Evolutionary conservation across 2,113 vertebrate genomes (phyloP), one percentile per base, ranked within the genome.

Genomic region (Neogale vison): DNA sequence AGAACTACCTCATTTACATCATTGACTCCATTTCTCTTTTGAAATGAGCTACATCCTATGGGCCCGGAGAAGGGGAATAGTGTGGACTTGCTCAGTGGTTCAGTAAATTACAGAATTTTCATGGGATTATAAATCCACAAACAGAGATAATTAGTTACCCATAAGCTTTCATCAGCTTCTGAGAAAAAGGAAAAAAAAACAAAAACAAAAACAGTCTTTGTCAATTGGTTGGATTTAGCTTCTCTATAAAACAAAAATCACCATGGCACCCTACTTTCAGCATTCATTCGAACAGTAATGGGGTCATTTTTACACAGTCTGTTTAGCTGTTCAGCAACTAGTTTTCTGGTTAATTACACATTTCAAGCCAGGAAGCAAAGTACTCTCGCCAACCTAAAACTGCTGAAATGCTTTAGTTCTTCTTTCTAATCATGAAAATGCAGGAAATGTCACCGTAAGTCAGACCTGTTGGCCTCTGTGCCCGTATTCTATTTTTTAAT

Each of bases 271-370:
- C 92, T 77, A 39, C 50, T 90, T 90, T 71, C 80, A 67, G 39
- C 76, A 34, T 76, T 88, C 95, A 84, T 59, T 96, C 85, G 87
- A 84, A 88, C 20, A 65, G 29, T 36, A 72, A 0, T 50, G 50
- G 34, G 87, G 18, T 77, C 63, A 65, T 95, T 90, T 92, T 84
- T 52, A 72, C 61, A 89, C 74, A 80, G 15, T 84, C 71, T 86
- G n/a, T 85, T 69, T 90, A 92, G 80, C 74, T 95, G 24, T 72
- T 93, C 52, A 52, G 31, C 52, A 88, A 6, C 50, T 42, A 92
- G 65, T 31, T 96, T 71, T 84, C 74, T 72, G 29, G 77, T 84
- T 95, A 92, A 97, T 97, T 97, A 96, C 72, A 39, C 45, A 65
- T 97, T 94, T 95, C 88, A 76, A 90, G 24, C 83, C 77, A 83